Conservation (phyloP, 2,113 vertebrate species). For the Danionella cerebrum region DNA sequence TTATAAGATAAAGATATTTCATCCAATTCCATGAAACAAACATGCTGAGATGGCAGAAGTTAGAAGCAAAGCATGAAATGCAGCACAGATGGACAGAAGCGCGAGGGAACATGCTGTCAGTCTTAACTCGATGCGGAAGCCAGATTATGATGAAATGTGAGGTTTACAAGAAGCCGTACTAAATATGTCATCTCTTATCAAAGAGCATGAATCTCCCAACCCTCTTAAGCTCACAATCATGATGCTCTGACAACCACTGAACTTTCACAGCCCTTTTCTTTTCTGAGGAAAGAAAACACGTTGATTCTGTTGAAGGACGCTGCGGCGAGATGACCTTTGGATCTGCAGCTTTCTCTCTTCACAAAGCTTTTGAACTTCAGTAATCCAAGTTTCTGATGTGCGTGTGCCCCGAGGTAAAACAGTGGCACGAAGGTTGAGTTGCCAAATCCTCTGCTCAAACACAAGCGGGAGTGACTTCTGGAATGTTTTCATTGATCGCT, state of each 20-base stretch:
- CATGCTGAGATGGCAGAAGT: background rate
- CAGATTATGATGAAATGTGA: background rate
- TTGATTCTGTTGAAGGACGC: slow-evolving; percentile 6
- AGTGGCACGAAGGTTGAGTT: background rate
- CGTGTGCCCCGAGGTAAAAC: background rate
- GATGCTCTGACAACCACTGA: background rate
- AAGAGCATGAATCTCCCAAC: background rate
- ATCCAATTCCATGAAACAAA: background rate
- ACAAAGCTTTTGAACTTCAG: background rate
- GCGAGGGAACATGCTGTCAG: background rate
- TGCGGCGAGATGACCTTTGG: slow-evolving; percentile 8
- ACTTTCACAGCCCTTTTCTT: background rate
- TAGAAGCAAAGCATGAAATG: background rate
- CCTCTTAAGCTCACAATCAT: background rate
- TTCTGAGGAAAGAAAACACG: background rate
- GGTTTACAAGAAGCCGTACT: background rate
- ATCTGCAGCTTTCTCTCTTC: background rate
- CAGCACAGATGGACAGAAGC: background rate
- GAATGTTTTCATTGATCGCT: slow-evolving; percentile 43
- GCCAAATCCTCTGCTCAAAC: background rate
- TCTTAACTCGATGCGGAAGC: background rate
- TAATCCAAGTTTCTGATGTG: slow-evolving; percentile 14
- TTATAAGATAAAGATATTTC: background rate
- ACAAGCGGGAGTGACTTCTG: background rate
- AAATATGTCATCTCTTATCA: background rate